Percentiles rank a stretch among this genome's conserved stretches.
phyloP scores from a whole-genome alignment of 2,113 vertebrate species.

The Catharus bicknelli region DNA sequence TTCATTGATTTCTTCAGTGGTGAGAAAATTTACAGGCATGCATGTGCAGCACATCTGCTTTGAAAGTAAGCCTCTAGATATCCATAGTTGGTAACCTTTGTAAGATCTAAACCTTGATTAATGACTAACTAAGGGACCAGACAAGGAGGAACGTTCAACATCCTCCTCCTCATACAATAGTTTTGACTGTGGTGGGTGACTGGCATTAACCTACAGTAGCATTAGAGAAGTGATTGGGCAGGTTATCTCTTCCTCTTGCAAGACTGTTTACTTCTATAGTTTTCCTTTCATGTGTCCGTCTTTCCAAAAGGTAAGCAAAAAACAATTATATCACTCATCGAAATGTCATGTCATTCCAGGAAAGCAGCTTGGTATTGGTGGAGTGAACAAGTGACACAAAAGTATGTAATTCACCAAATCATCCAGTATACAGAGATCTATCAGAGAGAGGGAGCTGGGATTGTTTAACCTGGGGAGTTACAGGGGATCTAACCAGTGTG shows the following conservation, averaged over 20 bases:
- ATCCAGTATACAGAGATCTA: background rate
- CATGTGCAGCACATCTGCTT: background rate
- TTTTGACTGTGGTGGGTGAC: background rate
- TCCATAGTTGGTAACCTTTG: background rate
- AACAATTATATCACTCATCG: background rate
- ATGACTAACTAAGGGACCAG: background rate
- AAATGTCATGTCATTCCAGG: background rate
- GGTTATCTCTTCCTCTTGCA: background rate
- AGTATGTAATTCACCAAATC: background rate
- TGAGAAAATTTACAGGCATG: background rate
- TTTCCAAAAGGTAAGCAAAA: background rate
- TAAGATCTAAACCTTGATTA: background rate
- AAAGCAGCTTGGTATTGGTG: background rate
- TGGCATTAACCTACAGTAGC: background rate
- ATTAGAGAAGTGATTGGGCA: background rate
- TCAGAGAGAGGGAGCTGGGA: background rate
- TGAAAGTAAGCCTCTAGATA: background rate
- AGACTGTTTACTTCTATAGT: background rate
- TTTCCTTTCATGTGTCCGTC: background rate
- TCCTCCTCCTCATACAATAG: background rate
- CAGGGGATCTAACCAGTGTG: background rate
- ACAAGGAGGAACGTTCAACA: background rate
- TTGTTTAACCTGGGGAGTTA: background rate
- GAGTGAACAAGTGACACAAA: background rate
- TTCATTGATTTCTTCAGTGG: background rate